phyloP scores from a whole-genome alignment of 37 sponge, comb jelly and placozoan genomes.

The Crambe crambe region DNA sequence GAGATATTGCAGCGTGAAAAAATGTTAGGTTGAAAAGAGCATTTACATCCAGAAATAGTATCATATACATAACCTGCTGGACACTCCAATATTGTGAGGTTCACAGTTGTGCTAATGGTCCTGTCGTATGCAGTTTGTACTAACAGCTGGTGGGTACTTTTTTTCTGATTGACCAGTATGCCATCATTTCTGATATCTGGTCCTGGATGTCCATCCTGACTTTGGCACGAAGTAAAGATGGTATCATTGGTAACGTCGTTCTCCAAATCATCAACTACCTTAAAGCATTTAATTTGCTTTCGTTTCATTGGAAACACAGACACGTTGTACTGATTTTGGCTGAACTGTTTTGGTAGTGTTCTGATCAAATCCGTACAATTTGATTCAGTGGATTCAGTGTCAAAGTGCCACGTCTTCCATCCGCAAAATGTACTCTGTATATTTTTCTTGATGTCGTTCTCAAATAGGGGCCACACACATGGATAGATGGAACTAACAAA shows the following conservation, averaged over 20 bases:
- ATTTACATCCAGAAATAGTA: not conserved
- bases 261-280: slow-evolving; percentile 22
- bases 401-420: slow-evolving; percentile 30
- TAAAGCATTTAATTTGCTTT: not conserved
- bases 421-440: slow-evolving; percentile 21
- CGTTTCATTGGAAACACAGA: not conserved
- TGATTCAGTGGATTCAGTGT: too few relatives aligned
- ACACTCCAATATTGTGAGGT: slow-evolving; percentile 2
- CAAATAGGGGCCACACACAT: slow-evolving; percentile 43
- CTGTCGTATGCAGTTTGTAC: not conserved
- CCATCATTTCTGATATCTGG: not conserved
- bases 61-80: slow-evolving; percentile 6
- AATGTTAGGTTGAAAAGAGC: not conserved
- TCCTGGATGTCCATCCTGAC: not conserved
- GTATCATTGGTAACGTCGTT: slow-evolving; percentile 20
- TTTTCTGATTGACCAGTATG: not conserved
- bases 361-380: slow-evolving; percentile 13
- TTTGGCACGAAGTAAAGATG: not conserved
- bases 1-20: not conserved
- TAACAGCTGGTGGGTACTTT: not conserved
- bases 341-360: slow-evolving; percentile 14
- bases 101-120: not conserved
- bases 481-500: slow-evolving; percentile 60
- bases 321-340: not conserved
- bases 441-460: not conserved